Conservation (phyloP, 1,140 invertebrate genomes). For the Akabosia matsudoensis region DNA sequence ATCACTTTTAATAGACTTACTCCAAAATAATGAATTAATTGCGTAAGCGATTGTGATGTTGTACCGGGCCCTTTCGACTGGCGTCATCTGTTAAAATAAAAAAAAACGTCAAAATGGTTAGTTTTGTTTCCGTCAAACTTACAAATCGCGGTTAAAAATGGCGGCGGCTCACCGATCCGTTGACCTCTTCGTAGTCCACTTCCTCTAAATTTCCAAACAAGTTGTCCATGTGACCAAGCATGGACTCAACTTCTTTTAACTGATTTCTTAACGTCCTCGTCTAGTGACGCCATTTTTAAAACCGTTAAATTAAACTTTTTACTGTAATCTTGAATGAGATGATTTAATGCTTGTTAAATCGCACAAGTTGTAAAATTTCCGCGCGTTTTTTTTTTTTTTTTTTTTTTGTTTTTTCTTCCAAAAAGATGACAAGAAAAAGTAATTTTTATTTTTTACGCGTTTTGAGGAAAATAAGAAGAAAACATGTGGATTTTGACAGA, state of each 20-base stretch:
- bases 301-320: not conserved
- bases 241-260: slow-evolving; percentile 29
- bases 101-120: not conserved
- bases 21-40: slow-evolving; percentile 46
- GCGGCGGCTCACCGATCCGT: slow-evolving; percentile 31
- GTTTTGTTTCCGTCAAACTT: not conserved
- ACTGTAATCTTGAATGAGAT: not conserved
- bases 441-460: not conserved
- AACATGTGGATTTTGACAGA: not conserved
- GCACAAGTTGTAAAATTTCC: too few relatives aligned
- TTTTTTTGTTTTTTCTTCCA: too few relatives aligned
- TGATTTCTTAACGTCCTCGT: slow-evolving; percentile 29
- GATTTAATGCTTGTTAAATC: not conserved
- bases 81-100: slow-evolving; percentile 34
- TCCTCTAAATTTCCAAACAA: slow-evolving; percentile 28
- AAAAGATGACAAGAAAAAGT: too few relatives aligned
- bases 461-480: not conserved
- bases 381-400: too few relatives aligned
- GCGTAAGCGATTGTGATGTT: slow-evolving; percentile 42
- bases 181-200: slow-evolving; percentile 33
- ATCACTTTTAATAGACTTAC: slow-evolving; percentile 40
- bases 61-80: slow-evolving; percentile 44
- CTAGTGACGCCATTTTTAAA: not conserved
- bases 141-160: too few relatives aligned
- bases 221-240: slow-evolving; percentile 29